These are phyloP conservation scores for Brachystomella parvula DNA, from an alignment of 1,140 invertebrate species.

Conservation along the genomic window DNA sequence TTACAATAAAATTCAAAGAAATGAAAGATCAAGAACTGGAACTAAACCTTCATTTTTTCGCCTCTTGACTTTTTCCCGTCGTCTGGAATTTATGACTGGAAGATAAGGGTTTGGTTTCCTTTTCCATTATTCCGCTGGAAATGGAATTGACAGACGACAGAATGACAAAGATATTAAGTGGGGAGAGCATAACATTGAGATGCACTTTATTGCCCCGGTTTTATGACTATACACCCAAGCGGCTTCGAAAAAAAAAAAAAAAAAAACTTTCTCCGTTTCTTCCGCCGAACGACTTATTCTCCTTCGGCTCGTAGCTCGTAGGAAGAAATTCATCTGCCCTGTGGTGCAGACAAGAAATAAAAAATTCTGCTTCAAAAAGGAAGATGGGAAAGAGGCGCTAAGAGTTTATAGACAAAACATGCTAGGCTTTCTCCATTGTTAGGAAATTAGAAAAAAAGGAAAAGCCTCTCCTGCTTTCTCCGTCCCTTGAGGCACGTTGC, in stretches of 20 bases:
- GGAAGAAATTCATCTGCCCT: background rate
- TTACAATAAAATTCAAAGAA: background rate
- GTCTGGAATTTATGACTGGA: background rate
- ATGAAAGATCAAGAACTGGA: background rate
- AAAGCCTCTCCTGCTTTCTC: background rate
- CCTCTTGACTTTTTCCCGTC: no score
- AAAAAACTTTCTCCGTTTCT: background rate
- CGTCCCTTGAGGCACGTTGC: background rate
- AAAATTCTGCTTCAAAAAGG: background rate
- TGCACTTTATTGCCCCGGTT: background rate
- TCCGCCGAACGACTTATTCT: background rate
- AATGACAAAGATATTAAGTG: background rate
- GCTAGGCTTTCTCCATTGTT: background rate
- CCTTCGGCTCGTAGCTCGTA: background rate
- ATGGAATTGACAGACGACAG: background rate
- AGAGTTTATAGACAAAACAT: background rate
- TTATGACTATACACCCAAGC: background rate
- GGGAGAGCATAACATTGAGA: background rate
- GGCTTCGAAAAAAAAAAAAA: background rate
- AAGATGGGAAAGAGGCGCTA: no score
- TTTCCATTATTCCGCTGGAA: background rate
- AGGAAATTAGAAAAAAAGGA: background rate
- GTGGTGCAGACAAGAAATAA: background rate
- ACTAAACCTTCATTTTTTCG: no score
- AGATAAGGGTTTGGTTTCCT: background rate